A percentile compares a stretch with the other conserved stretches of the same genome.
Conservation (phyloP, 2,797 vertebrate genomes). For the Gallinago stenura region DNA sequence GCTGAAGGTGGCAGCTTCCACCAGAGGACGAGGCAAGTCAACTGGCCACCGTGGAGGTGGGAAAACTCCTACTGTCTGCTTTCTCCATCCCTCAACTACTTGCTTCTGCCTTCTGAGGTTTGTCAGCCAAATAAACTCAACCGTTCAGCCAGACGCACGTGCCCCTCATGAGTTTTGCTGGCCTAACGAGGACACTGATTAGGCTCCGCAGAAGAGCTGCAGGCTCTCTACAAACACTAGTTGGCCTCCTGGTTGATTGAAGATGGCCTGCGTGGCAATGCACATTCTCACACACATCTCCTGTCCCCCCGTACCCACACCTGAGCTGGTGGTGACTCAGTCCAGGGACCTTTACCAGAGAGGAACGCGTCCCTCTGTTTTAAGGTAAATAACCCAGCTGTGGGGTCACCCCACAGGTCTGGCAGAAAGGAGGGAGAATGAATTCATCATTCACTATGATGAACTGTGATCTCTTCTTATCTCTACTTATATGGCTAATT, state of each 20-base stretch:
- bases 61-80: background rate
- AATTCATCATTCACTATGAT: background rate
- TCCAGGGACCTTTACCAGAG: background rate
- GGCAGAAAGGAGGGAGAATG: background rate
- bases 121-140: background rate
- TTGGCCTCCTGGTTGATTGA: background rate
- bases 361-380: background rate
- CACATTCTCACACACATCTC: background rate
- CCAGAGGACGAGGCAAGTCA: background rate
- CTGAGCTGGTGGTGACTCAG: fast-evolving
- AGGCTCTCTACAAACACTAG: background rate
- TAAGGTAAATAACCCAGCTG: background rate
- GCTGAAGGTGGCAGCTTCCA: background rate
- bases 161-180: background rate
- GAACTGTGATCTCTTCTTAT: background rate
- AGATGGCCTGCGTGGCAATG: fast-evolving
- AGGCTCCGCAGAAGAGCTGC: background rate
- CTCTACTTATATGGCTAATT: background rate
- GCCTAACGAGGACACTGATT: background rate
- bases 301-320: fast-evolving
- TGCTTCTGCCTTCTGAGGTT: background rate
- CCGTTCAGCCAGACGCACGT: background rate
- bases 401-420: background rate
- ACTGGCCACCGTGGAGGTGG: background rate
- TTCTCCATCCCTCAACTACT: background rate